Percentiles rank a stretch among this genome's conserved stretches.
Evolutionary conservation across 2,888 invertebrate species (phyloP).

Genomic region (Epirrhoe alternata): DNA sequence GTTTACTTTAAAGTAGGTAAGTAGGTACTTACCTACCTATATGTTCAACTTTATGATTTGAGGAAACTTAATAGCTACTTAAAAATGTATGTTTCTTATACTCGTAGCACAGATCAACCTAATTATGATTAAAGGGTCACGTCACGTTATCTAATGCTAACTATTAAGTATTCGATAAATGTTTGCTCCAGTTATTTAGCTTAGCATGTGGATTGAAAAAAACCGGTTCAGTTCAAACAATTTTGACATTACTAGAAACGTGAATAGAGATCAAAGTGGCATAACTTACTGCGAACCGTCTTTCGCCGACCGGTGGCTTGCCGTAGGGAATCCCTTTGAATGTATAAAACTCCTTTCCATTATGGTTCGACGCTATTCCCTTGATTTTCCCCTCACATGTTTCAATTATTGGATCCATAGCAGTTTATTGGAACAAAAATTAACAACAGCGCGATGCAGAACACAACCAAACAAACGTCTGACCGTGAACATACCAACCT

Average conservation of each 20-base stretch:
- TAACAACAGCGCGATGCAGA: not conserved
- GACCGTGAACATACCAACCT: not conserved
- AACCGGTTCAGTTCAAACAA: not conserved
- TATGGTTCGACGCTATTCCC: conserved; percentile 69
- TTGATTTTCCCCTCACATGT: conserved; percentile 77
- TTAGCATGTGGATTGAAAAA: not conserved
- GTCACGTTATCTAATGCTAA: too few species aligned
- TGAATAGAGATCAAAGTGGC: not conserved
- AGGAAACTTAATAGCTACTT: too few species aligned
- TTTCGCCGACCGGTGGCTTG: conserved; percentile 74
- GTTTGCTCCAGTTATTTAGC: too few species aligned
- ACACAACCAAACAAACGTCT: not conserved
- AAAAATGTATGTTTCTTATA: too few species aligned
- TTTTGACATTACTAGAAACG: not conserved
- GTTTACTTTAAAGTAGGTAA: too few species aligned
- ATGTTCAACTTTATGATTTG: too few species aligned
- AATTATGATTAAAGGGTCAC: too few species aligned
- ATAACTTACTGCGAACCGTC: conserved; percentile 62
- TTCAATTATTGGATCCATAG: conserved; percentile 59
- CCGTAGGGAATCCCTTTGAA: conserved; percentile 82
- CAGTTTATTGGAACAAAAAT: not conserved
- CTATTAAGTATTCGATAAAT: too few species aligned
- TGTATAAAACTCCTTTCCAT: conserved; percentile 64
- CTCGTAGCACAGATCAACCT: too few species aligned
- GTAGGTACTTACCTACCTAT: too few species aligned